Percentiles rank a stretch among this genome's conserved stretches.
These are phyloP conservation scores for Syrista parreyssii DNA, from an alignment of 2,888 invertebrate species.

Conservation along the genomic window DNA sequence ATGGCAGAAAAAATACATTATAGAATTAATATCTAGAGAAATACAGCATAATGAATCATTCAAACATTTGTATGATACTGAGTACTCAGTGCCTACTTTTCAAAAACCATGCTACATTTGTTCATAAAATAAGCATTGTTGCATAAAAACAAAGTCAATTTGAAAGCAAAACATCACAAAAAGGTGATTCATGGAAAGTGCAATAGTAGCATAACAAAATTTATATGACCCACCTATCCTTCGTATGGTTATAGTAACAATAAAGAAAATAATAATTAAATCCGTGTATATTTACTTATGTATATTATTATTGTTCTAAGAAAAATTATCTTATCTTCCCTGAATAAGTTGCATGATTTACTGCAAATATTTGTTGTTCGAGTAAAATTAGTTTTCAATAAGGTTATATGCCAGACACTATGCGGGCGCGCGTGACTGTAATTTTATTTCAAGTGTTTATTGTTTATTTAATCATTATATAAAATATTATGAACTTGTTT, in stretches of 20 bases:
- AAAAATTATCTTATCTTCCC: background rate
- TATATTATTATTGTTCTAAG: background rate
- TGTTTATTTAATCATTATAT: background rate
- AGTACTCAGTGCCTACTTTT: background rate
- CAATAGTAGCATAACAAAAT: background rate
- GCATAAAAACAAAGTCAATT: background rate
- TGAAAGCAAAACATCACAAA: background rate
- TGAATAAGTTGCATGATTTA: background rate
- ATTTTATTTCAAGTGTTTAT: background rate
- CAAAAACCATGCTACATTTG: background rate
- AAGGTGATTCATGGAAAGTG: background rate
- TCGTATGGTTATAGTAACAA: too few relatives aligned
- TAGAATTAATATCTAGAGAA: background rate
- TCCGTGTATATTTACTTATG: background rate
- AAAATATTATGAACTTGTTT: background rate
- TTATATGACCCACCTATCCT: background rate
- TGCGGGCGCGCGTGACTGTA: background rate
- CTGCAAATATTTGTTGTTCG: background rate
- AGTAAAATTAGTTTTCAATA: background rate
- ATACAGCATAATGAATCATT: background rate
- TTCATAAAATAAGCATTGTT: background rate
- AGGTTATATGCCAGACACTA: background rate
- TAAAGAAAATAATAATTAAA: background rate
- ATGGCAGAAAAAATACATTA: background rate
- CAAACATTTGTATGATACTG: background rate